Evolutionary conservation across 2,888 invertebrate genomes (phyloP).

Genomic region (Eupithecia insigniata): DNA sequence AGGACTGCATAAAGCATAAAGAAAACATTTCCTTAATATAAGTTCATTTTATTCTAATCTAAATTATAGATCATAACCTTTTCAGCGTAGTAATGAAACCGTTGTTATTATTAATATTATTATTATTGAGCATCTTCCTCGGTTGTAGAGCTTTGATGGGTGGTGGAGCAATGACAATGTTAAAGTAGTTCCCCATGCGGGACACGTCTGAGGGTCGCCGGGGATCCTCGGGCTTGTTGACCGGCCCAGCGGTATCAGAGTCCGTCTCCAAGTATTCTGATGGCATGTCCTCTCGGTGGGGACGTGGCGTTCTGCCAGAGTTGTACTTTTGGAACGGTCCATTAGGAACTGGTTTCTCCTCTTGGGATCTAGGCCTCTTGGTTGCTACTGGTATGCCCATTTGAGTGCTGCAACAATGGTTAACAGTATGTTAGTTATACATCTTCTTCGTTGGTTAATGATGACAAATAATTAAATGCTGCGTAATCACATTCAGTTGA

Average conservation of each 20-base stretch:
- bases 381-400: slow-evolving; percentile 78
- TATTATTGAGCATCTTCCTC: slow-evolving; percentile 65
- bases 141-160: slow-evolving; percentile 76
- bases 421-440: not conserved
- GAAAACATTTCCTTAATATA: not conserved
- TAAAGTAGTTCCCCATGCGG: slow-evolving; percentile 80
- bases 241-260: slow-evolving; percentile 26
- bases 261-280: slow-evolving; percentile 57
- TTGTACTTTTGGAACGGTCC: slow-evolving; percentile 25
- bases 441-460: not conserved
- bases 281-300: slow-evolving; percentile 55
- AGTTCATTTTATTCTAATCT: not conserved
- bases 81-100: slow-evolving; percentile 54
- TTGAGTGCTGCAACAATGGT: slow-evolving; percentile 65
- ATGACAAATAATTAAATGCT: not conserved
- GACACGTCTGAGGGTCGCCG: slow-evolving; percentile 69
- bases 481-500: not conserved
- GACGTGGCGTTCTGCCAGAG: slow-evolving; percentile 41
- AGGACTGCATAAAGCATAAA: not conserved
- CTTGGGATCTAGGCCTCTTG: slow-evolving; percentile 47
- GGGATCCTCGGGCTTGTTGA: slow-evolving; percentile 53
- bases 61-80: slow-evolving; percentile 30
- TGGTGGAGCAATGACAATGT: slow-evolving; percentile 79
- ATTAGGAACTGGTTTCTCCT: slow-evolving; percentile 47
- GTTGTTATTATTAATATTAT: slow-evolving; percentile 49